A percentile compares a stretch with the other conserved stretches of the same genome.
phyloP scores from a whole-genome alignment of 2,113 vertebrate species.

The Urocitellus parryii region DNA sequence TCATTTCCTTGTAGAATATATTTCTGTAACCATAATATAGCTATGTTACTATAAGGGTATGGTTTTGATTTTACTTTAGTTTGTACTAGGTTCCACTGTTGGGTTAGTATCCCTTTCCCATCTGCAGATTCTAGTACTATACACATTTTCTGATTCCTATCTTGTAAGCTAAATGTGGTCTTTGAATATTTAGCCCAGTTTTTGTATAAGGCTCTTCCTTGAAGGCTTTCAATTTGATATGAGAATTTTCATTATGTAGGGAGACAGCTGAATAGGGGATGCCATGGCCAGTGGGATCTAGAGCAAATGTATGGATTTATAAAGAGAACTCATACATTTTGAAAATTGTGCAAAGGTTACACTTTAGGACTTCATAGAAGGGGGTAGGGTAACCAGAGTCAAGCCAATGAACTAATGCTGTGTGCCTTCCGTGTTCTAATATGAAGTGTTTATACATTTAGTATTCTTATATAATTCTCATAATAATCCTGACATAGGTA shows the following conservation, averaged over 20 bases:
- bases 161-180: neutral
- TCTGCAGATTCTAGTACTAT: neutral
- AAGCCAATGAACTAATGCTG: slow-evolving; percentile 1
- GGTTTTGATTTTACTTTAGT: slow-evolving; percentile 58
- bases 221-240: neutral
- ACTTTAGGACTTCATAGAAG: slow-evolving; percentile 38
- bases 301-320: neutral
- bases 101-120: neutral
- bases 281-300: neutral
- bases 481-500: neutral
- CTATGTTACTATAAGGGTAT: neutral
- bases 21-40: slow-evolving; percentile 45
- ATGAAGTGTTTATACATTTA: neutral
- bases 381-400: neutral
- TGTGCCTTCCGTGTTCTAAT: slow-evolving; percentile 29
- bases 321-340: slow-evolving; percentile 32
- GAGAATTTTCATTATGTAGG: slow-evolving; percentile 45
- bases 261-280: slow-evolving; percentile 33
- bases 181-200: slow-evolving; percentile 44
- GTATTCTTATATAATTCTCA: slow-evolving; percentile 34
- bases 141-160: slow-evolving; percentile 10
- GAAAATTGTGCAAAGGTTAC: neutral
- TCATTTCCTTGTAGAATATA: slow-evolving; percentile 19
- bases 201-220: slow-evolving; percentile 9
- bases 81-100: neutral